Base-by-base conservation (phyloP, 2,113 vertebrate genomes). In the Tyrannus savana region DNA sequence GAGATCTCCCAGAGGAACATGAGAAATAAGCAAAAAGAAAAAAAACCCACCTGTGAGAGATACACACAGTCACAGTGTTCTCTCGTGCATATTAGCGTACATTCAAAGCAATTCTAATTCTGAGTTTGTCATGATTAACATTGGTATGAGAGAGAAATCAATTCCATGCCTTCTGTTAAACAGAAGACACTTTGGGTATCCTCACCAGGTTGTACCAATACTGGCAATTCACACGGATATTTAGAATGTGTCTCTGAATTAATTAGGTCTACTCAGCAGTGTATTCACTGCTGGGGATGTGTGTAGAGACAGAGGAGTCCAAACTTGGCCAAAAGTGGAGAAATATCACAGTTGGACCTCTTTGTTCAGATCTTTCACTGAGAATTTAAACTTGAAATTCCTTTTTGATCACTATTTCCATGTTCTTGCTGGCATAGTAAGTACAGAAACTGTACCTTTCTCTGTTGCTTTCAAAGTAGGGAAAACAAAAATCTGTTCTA, bases 11-110 rank as follows among this genome's bases (percentile, higher is more conserved):
- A 55, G 63, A 78, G 79, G 91, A 96, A n/a, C 1, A 1, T 35
- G 50, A 87, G 64, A 86, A 94, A 87, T 50, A 49, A 75, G 84
- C 63, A 85, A 71, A 80, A 93, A 95, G 50, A 37, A 77, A 90
- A 82, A 68, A 71, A 35, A 0, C 0, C 9, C 58, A 0, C 8
- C 63, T 72, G 52, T 68, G 52, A 90, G 79, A 84, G 82, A 84
- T 78, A 28, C 10, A 80, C 41, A 44, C 12, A 49, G 53, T 67
- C 3, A 2, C 35, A 42, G n/a, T 81, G 66, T 90, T 93, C 41
- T 88, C 37, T 87, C 3, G 1, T 84, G 83, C 30, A 64, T 62
- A 31, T 53, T 87, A 27, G 58, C 64, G 62, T 59, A 21, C 44
- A 89, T 90, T 87, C 79, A 92, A 88, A 93, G 76, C 60, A 62